phyloP scores from a whole-genome alignment of 2,888 invertebrate species.

The Dysmachus trigonus region DNA sequence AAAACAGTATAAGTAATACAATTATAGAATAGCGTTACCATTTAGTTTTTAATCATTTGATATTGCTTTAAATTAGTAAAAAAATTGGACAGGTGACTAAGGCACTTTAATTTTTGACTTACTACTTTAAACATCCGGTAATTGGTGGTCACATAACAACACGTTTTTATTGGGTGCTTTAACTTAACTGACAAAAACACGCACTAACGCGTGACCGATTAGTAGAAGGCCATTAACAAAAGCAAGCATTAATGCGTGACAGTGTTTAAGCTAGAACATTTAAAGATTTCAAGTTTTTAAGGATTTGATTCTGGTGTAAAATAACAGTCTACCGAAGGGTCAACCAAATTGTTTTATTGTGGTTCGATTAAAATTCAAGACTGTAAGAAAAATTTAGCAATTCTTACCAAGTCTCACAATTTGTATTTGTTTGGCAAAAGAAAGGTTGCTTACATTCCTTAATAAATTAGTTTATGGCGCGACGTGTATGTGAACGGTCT shows the following conservation, averaged over 20 bases:
- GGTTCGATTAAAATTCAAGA: conserved; percentile 48
- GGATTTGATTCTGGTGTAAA: too few species aligned
- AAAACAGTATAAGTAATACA: background rate
- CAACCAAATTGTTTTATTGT: background rate
- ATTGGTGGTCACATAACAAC: background rate
- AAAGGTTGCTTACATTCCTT: background rate
- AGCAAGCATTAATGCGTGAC: background rate
- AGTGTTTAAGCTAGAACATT: background rate
- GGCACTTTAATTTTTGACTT: background rate
- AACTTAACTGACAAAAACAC: background rate
- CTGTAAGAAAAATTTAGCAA: conserved; percentile 47
- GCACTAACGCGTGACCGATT: background rate
- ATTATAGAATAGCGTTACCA: background rate
- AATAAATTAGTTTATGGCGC: too few species aligned
- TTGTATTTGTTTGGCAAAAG: conserved; percentile 22
- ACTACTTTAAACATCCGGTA: background rate
- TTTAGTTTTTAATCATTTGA: background rate
- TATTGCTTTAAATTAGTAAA: background rate
- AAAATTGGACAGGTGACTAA: too few species aligned
- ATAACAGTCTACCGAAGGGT: conserved; percentile 10
- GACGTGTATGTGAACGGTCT: too few species aligned
- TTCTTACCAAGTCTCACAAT: conserved; percentile 41
- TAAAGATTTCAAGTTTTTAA: background rate
- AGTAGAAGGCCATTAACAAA: background rate
- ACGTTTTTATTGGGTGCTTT: background rate